These are phyloP conservation scores for Dromius quadrimaculatus DNA, from an alignment of 2,888 invertebrate species.

Conservation along the genomic window DNA sequence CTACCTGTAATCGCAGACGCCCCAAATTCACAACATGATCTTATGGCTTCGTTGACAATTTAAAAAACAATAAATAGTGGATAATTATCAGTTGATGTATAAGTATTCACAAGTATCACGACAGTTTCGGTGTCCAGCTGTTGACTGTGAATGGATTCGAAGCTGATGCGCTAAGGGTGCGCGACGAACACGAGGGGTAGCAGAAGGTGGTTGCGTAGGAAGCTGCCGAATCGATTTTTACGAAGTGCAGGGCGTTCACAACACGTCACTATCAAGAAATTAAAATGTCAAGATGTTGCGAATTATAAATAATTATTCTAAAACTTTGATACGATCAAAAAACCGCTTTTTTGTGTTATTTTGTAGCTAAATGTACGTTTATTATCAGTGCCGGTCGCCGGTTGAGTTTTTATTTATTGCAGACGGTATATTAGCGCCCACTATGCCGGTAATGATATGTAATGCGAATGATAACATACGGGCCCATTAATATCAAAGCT, in stretches of 20 bases:
- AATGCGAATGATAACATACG: conserved; percentile 42
- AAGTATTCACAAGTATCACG: conserved; percentile 3
- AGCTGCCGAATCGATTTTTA: conserved; percentile 45
- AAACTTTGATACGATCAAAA: not conserved
- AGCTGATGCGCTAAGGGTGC: not conserved
- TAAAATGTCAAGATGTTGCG: conserved; percentile 14
- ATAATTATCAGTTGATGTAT: not conserved
- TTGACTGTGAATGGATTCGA: conserved; percentile 43
- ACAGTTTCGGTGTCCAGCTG: conserved; percentile 43
- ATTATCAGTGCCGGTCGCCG: too few relatives aligned
- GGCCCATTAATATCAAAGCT: conserved; percentile 35
- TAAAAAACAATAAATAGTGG: conserved; percentile 5
- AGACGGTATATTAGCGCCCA: conserved; percentile 3
- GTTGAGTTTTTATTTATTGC: not conserved
- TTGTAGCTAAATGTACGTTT: too few relatives aligned
- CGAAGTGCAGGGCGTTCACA: conserved; percentile 31
- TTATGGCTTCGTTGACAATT: conserved; percentile 2
- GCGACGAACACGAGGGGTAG: conserved; percentile 6
- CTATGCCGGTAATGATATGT: conserved; percentile 27
- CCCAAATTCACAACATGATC: conserved; percentile 44
- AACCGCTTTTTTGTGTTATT: not conserved
- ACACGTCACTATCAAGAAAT: conserved; percentile 25
- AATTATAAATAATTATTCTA: conserved; percentile 6
- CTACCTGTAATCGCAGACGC: conserved; percentile 41
- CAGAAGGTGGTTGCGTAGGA: conserved; percentile 49